Evolutionary conservation across 2,888 invertebrate species (phyloP), one percentile per base, ranked within the genome.

Genomic region (Cancer borealis): DNA sequence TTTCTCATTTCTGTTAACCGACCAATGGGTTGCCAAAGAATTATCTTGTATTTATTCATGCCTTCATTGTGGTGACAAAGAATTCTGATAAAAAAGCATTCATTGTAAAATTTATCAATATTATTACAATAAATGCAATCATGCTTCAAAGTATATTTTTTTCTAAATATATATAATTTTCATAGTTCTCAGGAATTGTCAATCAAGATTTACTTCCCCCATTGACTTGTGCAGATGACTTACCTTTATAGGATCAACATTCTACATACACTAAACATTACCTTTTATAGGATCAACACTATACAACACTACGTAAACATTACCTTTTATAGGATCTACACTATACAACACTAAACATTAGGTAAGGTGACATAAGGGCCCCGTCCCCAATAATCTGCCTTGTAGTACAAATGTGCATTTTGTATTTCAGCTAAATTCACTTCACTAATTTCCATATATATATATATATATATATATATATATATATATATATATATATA

Each of bases 391-490:
- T 92, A 94, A 94, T 92, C 94, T 94, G 94, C 94, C 94, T 94
- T 94, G 94, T 94, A 94, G 94, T 94, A 94, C 94, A 94, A 94
- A 94, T 94, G 94, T 94, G 94, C 94, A 94, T 94, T 94, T 94
- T 94, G 92, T 94, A 94, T 94, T 92, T 89, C 92, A 94, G 92
- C 94, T 90, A 92, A 94, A 94, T 92, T 92, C 93, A 93, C 89
- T 94, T n/a, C n/a, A n/a, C n/a, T 94, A 91, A 88, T 94, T 94
- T 92, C 92, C 90, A 88, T 92, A 91, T 79, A 91, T 93, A 91
- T 93, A 91, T 93, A 91, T 90, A 90, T 93, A 60, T 60, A 60
- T 49, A 91, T 90, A 39, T n/a, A n/a, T n/a, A n/a, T n/a, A n/a
- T n/a, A n/a, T n/a, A n/a, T n/a, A n/a, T n/a, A n/a, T n/a, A n/a